Evolutionary conservation across 2,113 vertebrate genomes (phyloP).

Genomic region (Pteruthius melanotis): DNA sequence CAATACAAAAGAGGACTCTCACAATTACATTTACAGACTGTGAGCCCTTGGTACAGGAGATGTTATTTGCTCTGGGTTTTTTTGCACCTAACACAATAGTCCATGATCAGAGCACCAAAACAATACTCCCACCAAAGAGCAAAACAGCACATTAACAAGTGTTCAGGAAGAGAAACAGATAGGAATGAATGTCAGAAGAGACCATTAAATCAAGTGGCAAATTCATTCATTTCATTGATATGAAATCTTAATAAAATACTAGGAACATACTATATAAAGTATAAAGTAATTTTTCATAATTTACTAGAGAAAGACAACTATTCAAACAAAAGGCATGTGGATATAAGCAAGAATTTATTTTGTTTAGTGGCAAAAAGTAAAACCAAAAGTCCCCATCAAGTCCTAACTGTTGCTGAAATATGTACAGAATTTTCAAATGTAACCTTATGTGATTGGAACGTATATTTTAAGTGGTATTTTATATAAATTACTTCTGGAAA

Average conservation of each 20-base stretch:
- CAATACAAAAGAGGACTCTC: background rate
- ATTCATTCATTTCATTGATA: background rate
- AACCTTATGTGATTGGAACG: background rate
- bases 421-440: background rate
- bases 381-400: rapidly evolving
- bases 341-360: background rate
- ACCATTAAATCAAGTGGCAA: background rate
- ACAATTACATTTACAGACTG: background rate
- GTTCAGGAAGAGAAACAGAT: background rate
- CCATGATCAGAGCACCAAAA: background rate
- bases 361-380: background rate
- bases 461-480: background rate
- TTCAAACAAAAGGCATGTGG: background rate
- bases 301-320: background rate
- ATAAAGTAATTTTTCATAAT: background rate
- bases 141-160: background rate
- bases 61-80: background rate
- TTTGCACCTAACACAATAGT: background rate
- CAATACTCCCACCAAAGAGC: background rate
- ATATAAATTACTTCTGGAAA: background rate
- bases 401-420: background rate
- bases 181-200: background rate
- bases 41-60: background rate
- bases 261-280: background rate
- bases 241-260: background rate